Conservation (phyloP, 23 tunicate species). For the Botrylloides violaceus region DNA sequence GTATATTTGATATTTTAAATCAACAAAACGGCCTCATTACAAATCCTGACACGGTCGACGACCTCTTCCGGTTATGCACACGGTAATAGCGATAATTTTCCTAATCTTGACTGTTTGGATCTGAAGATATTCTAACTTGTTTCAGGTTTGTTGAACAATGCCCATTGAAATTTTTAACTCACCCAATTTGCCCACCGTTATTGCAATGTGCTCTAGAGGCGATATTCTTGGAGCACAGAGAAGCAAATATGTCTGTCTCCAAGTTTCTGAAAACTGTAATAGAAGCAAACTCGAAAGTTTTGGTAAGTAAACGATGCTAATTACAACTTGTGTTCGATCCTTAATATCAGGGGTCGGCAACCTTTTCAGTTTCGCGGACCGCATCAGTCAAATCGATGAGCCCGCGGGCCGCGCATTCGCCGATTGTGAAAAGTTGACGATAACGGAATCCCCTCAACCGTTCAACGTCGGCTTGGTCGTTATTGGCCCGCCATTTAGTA, state of each 20-base stretch:
- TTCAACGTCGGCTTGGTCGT: no score
- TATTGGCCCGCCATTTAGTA: no score
- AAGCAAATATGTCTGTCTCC: slow-evolving; percentile 82
- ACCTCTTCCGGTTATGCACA: slow-evolving; percentile 73
- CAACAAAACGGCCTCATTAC: slow-evolving; percentile 60
- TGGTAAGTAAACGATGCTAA: slow-evolving; percentile 29
- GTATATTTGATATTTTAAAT: slow-evolving; percentile 58
- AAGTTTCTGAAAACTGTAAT: slow-evolving; percentile 72
- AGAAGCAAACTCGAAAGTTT: slow-evolving; percentile 24
- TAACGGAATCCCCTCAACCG: no score
- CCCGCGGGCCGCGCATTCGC: no score
- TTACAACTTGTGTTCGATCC: no score
- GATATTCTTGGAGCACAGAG: slow-evolving; percentile 65
- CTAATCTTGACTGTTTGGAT: no score
- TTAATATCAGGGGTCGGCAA: no score
- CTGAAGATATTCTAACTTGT: not conserved
- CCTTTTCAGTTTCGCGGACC: no score
- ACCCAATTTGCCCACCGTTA: slow-evolving; percentile 48
- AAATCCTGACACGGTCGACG: slow-evolving; percentile 97
- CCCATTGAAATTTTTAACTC: slow-evolving; percentile 57
- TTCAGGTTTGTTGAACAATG: slow-evolving; percentile 70
- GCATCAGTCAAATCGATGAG: no score
- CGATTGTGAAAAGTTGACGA: no score
- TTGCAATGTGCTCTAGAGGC: slow-evolving; percentile 74
- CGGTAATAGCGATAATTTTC: no score